Conservation (phyloP, 2,797 vertebrate genomes). For the Sebastes elongatus region DNA sequence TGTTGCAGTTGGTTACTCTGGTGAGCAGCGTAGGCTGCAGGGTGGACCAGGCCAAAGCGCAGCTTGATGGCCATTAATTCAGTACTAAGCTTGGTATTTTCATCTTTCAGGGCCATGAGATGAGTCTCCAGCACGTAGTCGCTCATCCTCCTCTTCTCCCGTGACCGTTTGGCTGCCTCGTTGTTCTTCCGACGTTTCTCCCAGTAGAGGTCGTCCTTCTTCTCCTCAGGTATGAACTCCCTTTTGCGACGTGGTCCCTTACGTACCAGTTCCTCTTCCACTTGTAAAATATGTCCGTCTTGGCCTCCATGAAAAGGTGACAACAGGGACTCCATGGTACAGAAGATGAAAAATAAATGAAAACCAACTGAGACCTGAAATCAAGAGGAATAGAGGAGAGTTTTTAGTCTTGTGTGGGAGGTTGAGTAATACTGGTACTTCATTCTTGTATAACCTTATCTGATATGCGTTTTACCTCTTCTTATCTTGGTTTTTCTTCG, state of each 20-base stretch:
- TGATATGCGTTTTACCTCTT: not conserved
- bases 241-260: slow-evolving; percentile 82
- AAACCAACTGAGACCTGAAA: slow-evolving; percentile 35
- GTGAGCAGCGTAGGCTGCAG: slow-evolving; percentile 30
- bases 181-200: slow-evolving; percentile 95
- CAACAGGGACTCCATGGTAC: slow-evolving; percentile 43
- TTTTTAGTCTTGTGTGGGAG: not conserved
- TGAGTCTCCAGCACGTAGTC: slow-evolving; percentile 87
- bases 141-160: slow-evolving; percentile 89
- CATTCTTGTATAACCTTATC: not conserved
- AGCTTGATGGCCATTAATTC: slow-evolving; percentile 87
- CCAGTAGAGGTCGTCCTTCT: slow-evolving; percentile 92
- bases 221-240: slow-evolving; percentile 90
- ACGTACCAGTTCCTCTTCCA: slow-evolving; percentile 23
- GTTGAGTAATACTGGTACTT: slow-evolving; percentile 3
- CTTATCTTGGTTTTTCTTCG: not conserved
- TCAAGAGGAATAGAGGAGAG: not conserved
- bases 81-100: slow-evolving; percentile 85
- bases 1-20: slow-evolving; percentile 59
- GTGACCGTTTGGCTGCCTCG: slow-evolving; percentile 91
- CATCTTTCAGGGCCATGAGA: slow-evolving; percentile 84
- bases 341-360: not conserved
- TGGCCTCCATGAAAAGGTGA: slow-evolving; percentile 12
- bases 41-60: slow-evolving; percentile 78
- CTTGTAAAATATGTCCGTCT: not conserved